Evolutionary conservation across 2,888 invertebrate genomes (phyloP).

Genomic region (Cheilosia grossa): DNA sequence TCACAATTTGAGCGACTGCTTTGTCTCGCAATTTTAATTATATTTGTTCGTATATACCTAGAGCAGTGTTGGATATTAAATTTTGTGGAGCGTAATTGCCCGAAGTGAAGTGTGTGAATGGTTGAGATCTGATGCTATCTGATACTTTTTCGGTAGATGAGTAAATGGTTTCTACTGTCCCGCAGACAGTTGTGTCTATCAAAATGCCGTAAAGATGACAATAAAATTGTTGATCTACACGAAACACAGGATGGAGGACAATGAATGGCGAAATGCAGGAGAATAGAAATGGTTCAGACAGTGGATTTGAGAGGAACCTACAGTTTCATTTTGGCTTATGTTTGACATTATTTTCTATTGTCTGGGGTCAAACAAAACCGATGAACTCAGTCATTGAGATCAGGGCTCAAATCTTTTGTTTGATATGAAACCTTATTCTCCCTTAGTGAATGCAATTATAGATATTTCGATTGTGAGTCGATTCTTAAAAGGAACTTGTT

Average conservation of each 20-base stretch:
- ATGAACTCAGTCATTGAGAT: not conserved
- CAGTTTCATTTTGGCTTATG: not conserved
- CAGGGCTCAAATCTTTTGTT: not conserved
- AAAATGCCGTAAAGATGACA: slow-evolving; percentile 43
- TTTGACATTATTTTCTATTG: not conserved
- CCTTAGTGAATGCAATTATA: too few species aligned
- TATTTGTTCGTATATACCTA: slow-evolving; percentile 7
- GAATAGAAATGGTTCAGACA: not conserved
- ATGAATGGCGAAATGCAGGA: not conserved
- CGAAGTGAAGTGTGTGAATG: slow-evolving; percentile 26
- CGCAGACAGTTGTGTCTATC: slow-evolving; percentile 29
- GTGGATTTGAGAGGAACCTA: not conserved
- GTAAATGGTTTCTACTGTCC: slow-evolving; percentile 17
- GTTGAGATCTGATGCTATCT: not conserved
- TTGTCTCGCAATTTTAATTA: slow-evolving; percentile 47
- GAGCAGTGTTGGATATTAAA: not conserved
- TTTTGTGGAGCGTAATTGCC: slow-evolving; percentile 28
- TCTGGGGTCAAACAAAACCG: not conserved
- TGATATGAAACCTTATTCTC: too few species aligned
- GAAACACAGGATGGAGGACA: not conserved
- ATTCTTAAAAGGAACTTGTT: too few species aligned
- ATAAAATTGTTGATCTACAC: slow-evolving; percentile 30
- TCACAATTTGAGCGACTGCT: slow-evolving; percentile 25
- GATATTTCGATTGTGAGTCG: too few species aligned
- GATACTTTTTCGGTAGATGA: slow-evolving; percentile 16